A percentile compares a stretch with the other conserved stretches of the same genome.
Conservation (phyloP, 2,113 vertebrate species). For the Macrotis lagotis region DNA sequence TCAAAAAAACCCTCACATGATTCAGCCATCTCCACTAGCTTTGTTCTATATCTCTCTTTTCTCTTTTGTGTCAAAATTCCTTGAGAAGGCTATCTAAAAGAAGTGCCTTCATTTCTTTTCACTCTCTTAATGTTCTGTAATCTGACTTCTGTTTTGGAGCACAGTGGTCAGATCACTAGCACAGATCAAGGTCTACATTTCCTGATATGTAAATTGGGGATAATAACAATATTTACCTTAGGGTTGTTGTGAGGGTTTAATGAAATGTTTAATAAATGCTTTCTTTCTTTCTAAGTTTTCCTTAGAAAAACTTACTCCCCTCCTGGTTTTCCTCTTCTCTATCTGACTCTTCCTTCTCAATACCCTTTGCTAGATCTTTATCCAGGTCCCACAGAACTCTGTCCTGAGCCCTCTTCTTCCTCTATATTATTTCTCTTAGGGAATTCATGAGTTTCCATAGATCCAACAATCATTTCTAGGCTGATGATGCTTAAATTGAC, state of each 20-base stretch:
- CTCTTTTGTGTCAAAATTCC: neutral
- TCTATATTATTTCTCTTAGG: neutral
- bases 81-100: neutral
- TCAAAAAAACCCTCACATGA: neutral
- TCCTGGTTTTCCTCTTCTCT: neutral
- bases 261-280: neutral
- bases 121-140: neutral
- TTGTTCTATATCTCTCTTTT: neutral
- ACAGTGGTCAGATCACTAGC: neutral
- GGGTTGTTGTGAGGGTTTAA: neutral
- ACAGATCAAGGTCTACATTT: neutral
- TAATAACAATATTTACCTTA: neutral
- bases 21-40: neutral
- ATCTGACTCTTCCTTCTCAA: neutral
- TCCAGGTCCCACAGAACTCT: neutral
- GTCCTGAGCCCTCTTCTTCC: neutral
- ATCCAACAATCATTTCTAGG: neutral
- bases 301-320: neutral
- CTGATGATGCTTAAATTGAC: neutral
- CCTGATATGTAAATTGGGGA: neutral
- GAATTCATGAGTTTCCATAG: neutral
- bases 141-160: neutral
- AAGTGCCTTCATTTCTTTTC: neutral
- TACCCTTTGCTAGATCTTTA: neutral
- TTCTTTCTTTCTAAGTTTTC: neutral